Conservation (phyloP, 2,113 vertebrate species). For the Hucho hucho region DNA sequence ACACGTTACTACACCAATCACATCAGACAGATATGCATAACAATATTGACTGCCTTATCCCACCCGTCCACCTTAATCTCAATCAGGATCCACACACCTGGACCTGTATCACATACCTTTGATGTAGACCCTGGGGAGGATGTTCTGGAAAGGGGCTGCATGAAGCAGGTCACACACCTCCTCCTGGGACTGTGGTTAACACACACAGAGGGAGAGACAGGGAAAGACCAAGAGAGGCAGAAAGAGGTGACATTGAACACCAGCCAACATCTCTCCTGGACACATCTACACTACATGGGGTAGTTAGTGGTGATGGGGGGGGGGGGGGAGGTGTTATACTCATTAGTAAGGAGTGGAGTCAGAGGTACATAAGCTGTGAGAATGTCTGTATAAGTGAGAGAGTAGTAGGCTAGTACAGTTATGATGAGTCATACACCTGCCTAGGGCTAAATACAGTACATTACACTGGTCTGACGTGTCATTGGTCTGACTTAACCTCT, state of each 20-base stretch:
- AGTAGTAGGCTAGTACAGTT: too few relatives aligned
- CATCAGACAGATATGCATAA: background rate
- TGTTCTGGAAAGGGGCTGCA: conserved; percentile 99
- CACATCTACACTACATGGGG: background rate
- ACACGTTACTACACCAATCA: background rate
- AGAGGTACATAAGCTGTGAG: background rate
- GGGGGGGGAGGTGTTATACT: background rate
- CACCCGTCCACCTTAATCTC: too few relatives aligned
- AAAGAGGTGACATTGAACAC: background rate
- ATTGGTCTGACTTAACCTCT: too few relatives aligned
- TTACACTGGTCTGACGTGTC: background rate
- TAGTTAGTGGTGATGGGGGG: background rate
- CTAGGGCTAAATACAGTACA: too few relatives aligned
- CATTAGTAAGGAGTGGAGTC: background rate
- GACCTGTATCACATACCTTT: conserved; percentile 80
- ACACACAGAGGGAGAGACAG: background rate
- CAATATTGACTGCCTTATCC: too few relatives aligned
- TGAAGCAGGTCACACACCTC: conserved; percentile 99
- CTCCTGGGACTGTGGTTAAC: conserved; percentile 88
- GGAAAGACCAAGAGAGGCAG: background rate
- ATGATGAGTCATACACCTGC: too few relatives aligned
- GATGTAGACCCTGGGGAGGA: conserved; percentile 97
- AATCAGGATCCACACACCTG: too few relatives aligned
- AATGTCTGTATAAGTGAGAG: background rate
- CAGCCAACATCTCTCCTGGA: background rate